phyloP scores from a whole-genome alignment of 2,797 vertebrate species.

The Sebastes minor region DNA sequence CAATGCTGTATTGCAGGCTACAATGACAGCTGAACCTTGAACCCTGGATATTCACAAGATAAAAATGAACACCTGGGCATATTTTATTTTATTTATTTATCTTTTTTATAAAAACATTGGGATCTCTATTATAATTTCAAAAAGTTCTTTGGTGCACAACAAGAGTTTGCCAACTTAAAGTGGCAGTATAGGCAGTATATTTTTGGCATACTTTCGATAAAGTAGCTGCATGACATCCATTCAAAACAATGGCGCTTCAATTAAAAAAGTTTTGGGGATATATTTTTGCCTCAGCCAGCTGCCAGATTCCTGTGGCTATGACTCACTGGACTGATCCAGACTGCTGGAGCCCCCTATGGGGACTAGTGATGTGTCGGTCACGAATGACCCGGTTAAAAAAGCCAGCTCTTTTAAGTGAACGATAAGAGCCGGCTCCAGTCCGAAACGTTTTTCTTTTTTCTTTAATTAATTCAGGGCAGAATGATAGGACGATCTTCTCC shows the following conservation, averaged over 20 bases:
- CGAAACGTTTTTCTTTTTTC: no score
- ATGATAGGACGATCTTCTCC: no score
- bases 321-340: slow-evolving; percentile 48
- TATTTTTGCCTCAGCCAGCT: slow-evolving; percentile 25
- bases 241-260: background rate
- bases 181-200: no score
- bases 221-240: background rate
- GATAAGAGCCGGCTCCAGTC: no score
- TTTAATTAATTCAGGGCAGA: no score
- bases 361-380: no score
- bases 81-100: background rate
- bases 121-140: background rate
- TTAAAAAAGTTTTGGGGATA: background rate
- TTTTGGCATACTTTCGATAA: background rate
- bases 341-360: background rate
- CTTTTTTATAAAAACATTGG: no score
- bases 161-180: background rate
- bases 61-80: background rate
- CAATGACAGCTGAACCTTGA: background rate
- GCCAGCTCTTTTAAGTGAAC: no score
- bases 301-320: slow-evolving; percentile 53
- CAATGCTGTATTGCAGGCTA: background rate
- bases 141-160: background rate
- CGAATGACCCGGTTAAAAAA: no score
- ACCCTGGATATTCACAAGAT: background rate